Evolutionary conservation across 1,140 invertebrate species (phyloP), one percentile per base, ranked within the genome.

Genomic region (Drosophila athabasca): DNA sequence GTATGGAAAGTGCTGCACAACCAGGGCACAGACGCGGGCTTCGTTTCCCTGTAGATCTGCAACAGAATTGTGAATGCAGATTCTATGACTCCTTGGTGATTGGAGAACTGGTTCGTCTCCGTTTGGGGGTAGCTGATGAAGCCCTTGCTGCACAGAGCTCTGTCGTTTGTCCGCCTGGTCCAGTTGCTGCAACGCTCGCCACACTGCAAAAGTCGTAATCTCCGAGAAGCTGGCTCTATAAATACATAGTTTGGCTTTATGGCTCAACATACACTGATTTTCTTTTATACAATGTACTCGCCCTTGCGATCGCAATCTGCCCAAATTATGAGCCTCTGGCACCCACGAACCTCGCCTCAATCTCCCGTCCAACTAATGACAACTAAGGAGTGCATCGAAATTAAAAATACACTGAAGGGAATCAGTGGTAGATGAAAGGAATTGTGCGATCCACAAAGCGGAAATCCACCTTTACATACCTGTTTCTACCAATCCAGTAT

Each of bases 241-340:
- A 48, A 99, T 95, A 96, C 46, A 99, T 92, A 70, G 92, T 90
- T 26, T 24, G 94, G 95, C 88, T 98, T 98, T 0, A 97, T 92
- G 76, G 94, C 94, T 73, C 92, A 93, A 90, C 99, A 99, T 5
- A 99, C 97, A 73, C 98, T 92, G 58, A 99, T 98, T 9, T 99
- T 95, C 94, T 99, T 98, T 94, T 95, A 99, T 2, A 99, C 99
- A 92, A 99, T 99, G 92, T 99, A 99, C 94, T 99, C 99, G 59
- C 99, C 99, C 94, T 99, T 99, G 93, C 99, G 95, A 94, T 99
- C 99, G 94, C 99, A 99, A 98, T 99, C 99, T 35, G 99, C 99
- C 99, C 99, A 99, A 76, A 99, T 98, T 19, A 99, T 96, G 6
- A 99, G 93, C 1, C 95, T 94, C 62, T 95, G 92, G 85, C 96